Conservation (phyloP, 2,113 vertebrate species). For the Oreochromis spilurus region DNA sequence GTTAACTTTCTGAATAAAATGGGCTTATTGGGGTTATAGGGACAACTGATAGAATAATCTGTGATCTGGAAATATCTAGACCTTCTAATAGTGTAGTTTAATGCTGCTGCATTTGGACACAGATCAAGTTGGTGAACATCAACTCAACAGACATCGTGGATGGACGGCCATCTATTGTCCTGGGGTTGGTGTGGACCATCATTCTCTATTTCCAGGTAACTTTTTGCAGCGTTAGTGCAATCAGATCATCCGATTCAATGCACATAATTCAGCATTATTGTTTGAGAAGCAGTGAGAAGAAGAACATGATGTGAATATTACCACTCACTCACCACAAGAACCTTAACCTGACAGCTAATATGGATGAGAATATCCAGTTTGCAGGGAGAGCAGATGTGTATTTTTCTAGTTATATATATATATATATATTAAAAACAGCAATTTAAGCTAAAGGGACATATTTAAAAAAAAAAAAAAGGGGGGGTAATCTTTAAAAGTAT, state of each 20-base stretch:
- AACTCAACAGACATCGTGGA: conserved; percentile 97
- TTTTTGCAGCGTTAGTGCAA: neutral
- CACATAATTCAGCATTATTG: neutral
- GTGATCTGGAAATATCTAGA: neutral
- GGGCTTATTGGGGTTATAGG: neutral
- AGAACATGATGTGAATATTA: neutral
- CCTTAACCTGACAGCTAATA: neutral
- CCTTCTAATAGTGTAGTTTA: neutral
- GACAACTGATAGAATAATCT: neutral
- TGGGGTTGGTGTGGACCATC: conserved; percentile 96
- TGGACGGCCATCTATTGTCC: conserved; percentile 90
- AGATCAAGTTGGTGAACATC: conserved; percentile 99
- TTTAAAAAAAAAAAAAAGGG: neutral
- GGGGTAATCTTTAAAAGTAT: neutral
- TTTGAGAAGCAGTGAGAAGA: neutral
- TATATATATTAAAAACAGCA: neutral
- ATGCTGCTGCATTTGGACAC: conserved; percentile 4
- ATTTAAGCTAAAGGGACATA: neutral
- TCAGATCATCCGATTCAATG: neutral
- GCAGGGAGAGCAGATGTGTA: neutral
- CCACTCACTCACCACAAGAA: neutral
- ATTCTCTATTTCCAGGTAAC: conserved; percentile 97
- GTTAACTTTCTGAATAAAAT: neutral
- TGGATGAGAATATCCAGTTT: neutral
- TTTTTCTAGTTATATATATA: neutral